Evolutionary conservation across 2,113 vertebrate species (phyloP).

Genomic region (Aythya baeri): DNA sequence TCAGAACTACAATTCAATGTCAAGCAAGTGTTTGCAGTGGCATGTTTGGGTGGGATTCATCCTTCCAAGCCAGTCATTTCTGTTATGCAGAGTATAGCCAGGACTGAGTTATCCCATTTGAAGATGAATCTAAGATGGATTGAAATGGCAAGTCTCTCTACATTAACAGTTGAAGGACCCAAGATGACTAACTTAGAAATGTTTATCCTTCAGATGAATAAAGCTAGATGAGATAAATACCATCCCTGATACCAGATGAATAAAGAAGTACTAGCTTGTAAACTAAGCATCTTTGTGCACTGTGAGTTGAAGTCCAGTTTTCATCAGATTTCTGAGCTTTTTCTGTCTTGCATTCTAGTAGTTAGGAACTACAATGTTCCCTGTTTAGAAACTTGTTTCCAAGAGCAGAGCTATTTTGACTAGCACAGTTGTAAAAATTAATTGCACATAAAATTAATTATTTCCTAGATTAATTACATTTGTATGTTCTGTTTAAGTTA

Average conservation of each 20-base stretch:
- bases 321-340: not conserved
- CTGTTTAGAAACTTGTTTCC: not conserved
- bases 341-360: not conserved
- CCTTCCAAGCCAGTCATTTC: not conserved
- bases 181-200: not conserved
- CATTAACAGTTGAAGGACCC: not conserved
- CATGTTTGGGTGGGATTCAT: not conserved
- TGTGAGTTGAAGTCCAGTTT: not conserved
- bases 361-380: not conserved
- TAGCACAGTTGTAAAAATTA: conserved; percentile 12
- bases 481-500: not conserved
- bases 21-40: not conserved
- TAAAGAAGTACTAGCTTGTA: not conserved
- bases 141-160: not conserved
- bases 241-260: not conserved
- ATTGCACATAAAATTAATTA: not conserved
- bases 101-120: not conserved
- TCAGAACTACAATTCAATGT: not conserved
- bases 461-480: conserved; percentile 35
- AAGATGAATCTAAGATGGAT: not conserved
- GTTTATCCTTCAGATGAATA: not conserved
- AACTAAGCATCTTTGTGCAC: not conserved
- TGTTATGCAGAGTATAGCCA: not conserved
- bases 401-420: not conserved
- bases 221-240: not conserved